Base-by-base conservation (phyloP, 2,888 invertebrate species). In the Drosophila prolongata region DNA sequence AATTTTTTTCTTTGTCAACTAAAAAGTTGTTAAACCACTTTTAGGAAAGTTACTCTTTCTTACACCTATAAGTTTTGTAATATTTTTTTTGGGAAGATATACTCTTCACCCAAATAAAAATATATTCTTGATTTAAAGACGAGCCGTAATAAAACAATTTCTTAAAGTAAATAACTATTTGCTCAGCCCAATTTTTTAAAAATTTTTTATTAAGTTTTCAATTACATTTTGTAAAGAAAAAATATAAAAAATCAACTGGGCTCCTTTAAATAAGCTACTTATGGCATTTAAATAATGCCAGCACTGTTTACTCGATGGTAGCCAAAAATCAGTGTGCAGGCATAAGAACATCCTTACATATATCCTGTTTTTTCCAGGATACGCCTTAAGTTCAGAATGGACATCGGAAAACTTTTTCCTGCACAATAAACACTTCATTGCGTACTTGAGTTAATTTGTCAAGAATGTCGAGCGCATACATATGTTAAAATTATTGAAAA, bases 401-500 rank as follows among this genome's bases (percentile, higher is more conserved):
- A 61, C 44, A 44, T 37, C 30, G 50, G 53, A 47, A 53, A 76
- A 86, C 60, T 89, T 87, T 85, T 75, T 42, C 70, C 76, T 64
- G 56, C 42, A 74, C 88, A 88, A 87, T 89, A 84, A 87, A 89
- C 87, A 87, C 89, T 89, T 87, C 89, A 89, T 87, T 89, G 84
- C 74, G 76, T 75, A 80, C 89, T 89, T 84, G 79, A 87, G 87
- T 86, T 89, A 83, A 86, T 86, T 86, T 86, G 87, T 89, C 89
- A 86, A 83, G 85, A 73, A 88, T 47, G 64, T 19, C 43, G 47
- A 76, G 61, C 62, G 30, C 37, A 54, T 50, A 65, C 55, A 78
- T 75, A 84, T 87, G 80, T 80, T 76, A 46, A 64, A 87, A 84
- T 88, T 84, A 84, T 84, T 84, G 89, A 84, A 81, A 87, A 87